Evolutionary conservation across 2,888 invertebrate genomes (phyloP).

Genomic region (Diarsia rubi): DNA sequence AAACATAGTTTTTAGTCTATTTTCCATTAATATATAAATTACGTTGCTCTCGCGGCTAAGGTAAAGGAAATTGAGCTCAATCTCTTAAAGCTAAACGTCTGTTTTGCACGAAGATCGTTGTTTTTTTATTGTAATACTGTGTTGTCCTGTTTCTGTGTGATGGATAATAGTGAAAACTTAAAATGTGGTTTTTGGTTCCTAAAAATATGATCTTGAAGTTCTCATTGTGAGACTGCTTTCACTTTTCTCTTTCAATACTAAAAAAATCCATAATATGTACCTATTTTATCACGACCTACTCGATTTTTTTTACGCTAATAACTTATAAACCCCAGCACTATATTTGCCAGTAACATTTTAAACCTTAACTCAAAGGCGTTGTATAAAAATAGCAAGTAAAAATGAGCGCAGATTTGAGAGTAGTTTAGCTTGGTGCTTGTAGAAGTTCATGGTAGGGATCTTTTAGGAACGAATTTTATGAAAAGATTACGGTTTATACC

Average conservation of each 20-base stretch:
- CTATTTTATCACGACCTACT: not conserved
- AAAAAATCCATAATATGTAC: not conserved
- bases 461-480: constrained; percentile 43
- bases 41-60: constrained; percentile 62
- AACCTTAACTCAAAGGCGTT: constrained; percentile 41
- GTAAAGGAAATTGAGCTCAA: constrained; percentile 73
- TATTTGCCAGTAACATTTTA: constrained; percentile 25
- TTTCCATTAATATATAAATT: constrained; percentile 67
- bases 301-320: not conserved
- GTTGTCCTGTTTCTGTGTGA: constrained; percentile 43
- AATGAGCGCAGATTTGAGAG: constrained; percentile 51
- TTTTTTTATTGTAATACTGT: constrained; percentile 23
- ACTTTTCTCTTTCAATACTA: not conserved
- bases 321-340: constrained; percentile 14
- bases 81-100: constrained; percentile 68
- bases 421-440: constrained; percentile 80
- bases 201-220: constrained; percentile 1
- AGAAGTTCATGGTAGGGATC: constrained; percentile 63
- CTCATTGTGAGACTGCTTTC: not conserved
- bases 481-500: constrained; percentile 24
- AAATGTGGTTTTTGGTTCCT: constrained; percentile 11
- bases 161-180: not conserved
- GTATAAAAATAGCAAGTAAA: constrained; percentile 48
- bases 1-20: constrained; percentile 65
- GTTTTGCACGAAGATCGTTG: constrained; percentile 55